These are phyloP conservation scores for Rostratula benghalensis DNA, from an alignment of 2,113 vertebrate species.

Conservation along the genomic window DNA sequence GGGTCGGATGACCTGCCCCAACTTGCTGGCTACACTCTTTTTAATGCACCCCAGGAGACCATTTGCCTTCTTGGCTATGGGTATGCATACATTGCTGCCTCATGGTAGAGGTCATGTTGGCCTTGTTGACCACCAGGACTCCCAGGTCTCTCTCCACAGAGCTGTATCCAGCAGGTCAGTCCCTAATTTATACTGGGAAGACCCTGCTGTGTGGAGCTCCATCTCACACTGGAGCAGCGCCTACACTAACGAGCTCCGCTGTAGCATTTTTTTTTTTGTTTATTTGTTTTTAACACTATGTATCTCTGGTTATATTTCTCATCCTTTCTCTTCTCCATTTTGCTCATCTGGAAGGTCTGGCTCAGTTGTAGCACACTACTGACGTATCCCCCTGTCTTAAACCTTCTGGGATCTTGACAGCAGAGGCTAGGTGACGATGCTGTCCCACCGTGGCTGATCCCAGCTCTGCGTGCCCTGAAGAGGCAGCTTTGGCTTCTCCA, in stretches of 20 bases:
- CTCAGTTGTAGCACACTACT: neutral
- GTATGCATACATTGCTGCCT: neutral
- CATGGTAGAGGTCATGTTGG: too few species aligned
- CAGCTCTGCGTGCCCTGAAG: neutral
- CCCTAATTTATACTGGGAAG: neutral
- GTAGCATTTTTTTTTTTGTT: neutral
- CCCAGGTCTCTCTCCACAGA: neutral
- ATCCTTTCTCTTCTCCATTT: neutral
- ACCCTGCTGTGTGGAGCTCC: accelerated
- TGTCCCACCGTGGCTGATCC: neutral
- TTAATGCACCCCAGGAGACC: neutral
- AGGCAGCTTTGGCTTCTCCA: neutral
- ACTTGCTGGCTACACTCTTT: neutral
- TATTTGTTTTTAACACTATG: neutral
- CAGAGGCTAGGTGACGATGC: neutral
- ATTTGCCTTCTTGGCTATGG: neutral
- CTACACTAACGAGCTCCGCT: neutral
- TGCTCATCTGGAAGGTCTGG: neutral
- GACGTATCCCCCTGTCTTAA: accelerated
- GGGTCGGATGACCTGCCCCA: neutral
- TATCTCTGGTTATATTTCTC: neutral
- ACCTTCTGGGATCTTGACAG: neutral
- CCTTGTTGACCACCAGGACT: neutral
- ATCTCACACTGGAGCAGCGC: neutral
- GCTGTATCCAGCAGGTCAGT: neutral